These are phyloP conservation scores for Lophius americanus DNA, from an alignment of 2,797 vertebrate species.

Conservation along the genomic window DNA sequence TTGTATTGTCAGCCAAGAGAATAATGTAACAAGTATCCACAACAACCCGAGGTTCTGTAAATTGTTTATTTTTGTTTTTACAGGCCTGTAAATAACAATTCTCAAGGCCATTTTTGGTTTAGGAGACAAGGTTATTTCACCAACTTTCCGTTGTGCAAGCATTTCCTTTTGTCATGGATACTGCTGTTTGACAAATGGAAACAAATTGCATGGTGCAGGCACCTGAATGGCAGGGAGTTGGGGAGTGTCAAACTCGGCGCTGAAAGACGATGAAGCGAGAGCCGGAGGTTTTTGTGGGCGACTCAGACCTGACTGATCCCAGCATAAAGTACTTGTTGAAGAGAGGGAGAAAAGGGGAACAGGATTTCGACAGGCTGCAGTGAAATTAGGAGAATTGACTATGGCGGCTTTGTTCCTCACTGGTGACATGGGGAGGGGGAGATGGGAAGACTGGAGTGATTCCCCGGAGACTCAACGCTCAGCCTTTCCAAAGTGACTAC, in stretches of 20 bases:
- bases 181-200: slow-evolving; percentile 82
- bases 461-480: slow-evolving; percentile 76
- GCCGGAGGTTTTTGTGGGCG: slow-evolving; percentile 75
- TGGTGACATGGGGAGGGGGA: slow-evolving; percentile 75
- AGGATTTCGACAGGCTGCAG: slow-evolving; percentile 82
- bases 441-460: slow-evolving; percentile 64
- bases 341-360: slow-evolving; percentile 77
- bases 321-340: slow-evolving; percentile 81
- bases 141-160: slow-evolving; percentile 78
- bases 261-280: slow-evolving; percentile 76
- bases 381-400: slow-evolving; percentile 84
- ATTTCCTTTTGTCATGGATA: slow-evolving; percentile 79
- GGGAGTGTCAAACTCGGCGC: slow-evolving; percentile 72
- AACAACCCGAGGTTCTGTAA: slow-evolving; percentile 63
- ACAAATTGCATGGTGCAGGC: slow-evolving; percentile 78
- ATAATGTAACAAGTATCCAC: slow-evolving; percentile 72
- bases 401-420: slow-evolving; percentile 82
- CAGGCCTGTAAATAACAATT: slow-evolving; percentile 59
- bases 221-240: slow-evolving; percentile 77
- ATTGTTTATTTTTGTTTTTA: slow-evolving; percentile 71
- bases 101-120: slow-evolving; percentile 67
- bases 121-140: slow-evolving; percentile 67
- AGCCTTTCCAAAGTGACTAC: slow-evolving; percentile 80
- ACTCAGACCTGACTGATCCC: slow-evolving; percentile 82
- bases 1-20: slow-evolving; percentile 64